Conservation (phyloP, 2,888 invertebrate genomes). For the Drosophila prolongata region DNA sequence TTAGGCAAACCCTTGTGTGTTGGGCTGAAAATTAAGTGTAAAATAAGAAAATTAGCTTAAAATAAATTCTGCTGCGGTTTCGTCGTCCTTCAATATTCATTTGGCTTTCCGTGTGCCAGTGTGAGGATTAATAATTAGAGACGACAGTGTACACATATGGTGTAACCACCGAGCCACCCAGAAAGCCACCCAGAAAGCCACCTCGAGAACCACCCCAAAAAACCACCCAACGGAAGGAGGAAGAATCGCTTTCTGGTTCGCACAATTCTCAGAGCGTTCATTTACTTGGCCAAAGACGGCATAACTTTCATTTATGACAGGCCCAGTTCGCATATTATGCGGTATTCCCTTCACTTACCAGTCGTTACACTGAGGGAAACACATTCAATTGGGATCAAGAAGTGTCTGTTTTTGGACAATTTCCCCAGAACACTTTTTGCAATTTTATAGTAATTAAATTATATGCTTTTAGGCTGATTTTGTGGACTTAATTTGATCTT, state of each 20-base stretch:
- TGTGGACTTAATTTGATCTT: too few species aligned
- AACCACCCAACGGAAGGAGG: conserved; percentile 5
- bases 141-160: conserved; percentile 37
- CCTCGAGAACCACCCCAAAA: conserved; percentile 10
- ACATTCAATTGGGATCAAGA: too few species aligned
- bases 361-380: not conserved
- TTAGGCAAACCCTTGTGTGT: conserved; percentile 36
- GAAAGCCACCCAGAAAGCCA: not conserved
- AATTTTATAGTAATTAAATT: too few species aligned
- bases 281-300: conserved; percentile 56
- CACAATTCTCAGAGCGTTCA: conserved; percentile 68
- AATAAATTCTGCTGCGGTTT: conserved; percentile 63
- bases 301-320: conserved; percentile 71
- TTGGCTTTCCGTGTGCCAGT: conserved; percentile 46
- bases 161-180: conserved; percentile 7
- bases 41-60: conserved; percentile 77
- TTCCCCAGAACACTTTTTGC: too few species aligned
- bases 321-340: conserved; percentile 73
- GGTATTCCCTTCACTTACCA: conserved; percentile 37
- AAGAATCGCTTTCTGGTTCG: conserved; percentile 37
- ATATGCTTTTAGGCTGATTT: too few species aligned
- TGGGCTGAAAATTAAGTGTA: conserved; percentile 73
- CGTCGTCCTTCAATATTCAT: conserved; percentile 63
- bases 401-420: too few species aligned
- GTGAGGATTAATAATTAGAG: conserved; percentile 58